phyloP scores from a whole-genome alignment of 2,797 vertebrate species.

The Oreochromis mossambicus region DNA sequence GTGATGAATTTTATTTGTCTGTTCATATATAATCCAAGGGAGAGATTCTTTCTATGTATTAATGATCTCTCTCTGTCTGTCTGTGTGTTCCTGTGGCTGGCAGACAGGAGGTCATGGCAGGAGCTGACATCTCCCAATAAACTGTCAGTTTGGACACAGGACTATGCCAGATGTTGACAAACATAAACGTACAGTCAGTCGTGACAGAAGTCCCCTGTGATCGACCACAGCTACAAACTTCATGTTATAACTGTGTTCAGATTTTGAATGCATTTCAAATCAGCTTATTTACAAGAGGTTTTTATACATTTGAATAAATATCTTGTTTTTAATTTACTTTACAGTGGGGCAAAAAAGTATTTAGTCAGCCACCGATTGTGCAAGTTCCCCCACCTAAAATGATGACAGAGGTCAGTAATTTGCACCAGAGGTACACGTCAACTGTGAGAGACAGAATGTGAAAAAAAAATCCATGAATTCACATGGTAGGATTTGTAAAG shows the following conservation, averaged over 20 bases:
- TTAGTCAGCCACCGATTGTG: no score
- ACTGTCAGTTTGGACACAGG: neutral
- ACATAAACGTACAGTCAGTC: neutral
- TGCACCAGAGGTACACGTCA: no score
- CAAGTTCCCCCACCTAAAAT: no score
- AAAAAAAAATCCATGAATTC: no score
- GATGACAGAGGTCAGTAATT: no score
- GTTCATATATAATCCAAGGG: neutral
- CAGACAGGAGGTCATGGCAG: neutral
- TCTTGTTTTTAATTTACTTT: neutral
- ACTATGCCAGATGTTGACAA: neutral
- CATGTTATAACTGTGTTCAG: neutral
- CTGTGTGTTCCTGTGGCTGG: neutral
- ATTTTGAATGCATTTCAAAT: neutral
- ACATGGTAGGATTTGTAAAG: no score
- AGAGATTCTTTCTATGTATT: neutral
- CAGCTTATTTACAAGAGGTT: neutral
- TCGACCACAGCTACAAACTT: neutral
- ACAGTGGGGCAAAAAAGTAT: no score
- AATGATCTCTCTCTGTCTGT: neutral
- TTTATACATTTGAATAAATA: neutral
- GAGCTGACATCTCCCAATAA: neutral
- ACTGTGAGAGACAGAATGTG: no score
- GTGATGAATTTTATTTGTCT: neutral
- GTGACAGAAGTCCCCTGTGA: neutral